These are phyloP conservation scores for Conchocele bisecta DNA, from an alignment of 2,888 invertebrate species.

Conservation along the genomic window DNA sequence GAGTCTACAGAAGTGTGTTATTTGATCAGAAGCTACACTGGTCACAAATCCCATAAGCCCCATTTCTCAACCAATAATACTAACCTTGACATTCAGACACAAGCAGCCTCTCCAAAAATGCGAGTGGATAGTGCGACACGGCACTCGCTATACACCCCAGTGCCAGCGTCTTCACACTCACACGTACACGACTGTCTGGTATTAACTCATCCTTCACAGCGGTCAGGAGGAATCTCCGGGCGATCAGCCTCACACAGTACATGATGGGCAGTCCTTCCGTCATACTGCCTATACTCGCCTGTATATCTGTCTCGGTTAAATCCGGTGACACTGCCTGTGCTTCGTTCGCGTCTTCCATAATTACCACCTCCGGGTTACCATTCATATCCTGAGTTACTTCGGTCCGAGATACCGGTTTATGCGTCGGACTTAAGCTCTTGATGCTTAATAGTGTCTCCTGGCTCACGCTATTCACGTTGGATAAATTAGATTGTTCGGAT, in stretches of 20 bases:
- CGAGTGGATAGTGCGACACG: constrained; percentile 89
- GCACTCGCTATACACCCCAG: constrained; percentile 91
- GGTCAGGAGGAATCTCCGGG: constrained; percentile 89
- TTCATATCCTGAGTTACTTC: constrained; percentile 74
- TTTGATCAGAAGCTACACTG: too few relatives aligned
- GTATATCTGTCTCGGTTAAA: constrained; percentile 39
- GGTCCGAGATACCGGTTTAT: constrained; percentile 42
- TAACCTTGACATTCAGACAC: constrained; percentile 9
- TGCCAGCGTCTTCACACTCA: constrained; percentile 95
- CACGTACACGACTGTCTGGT: constrained; percentile 90
- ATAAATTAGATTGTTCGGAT: constrained; percentile 74
- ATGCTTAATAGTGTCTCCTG: constrained; percentile 77
- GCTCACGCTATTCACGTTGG: constrained; percentile 74
- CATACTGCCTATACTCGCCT: constrained; percentile 84
- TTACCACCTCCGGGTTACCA: constrained; percentile 70
- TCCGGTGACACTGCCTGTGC: constrained; percentile 20
- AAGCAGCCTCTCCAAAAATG: constrained; percentile 86
- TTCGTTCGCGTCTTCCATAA: constrained; percentile 27
- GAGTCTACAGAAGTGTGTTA: too few relatives aligned
- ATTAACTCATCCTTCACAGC: constrained; percentile 85
- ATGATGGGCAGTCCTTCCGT: constrained; percentile 88
- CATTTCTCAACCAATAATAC: too few relatives aligned
- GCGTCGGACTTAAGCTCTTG: constrained; percentile 73
- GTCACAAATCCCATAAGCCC: too few relatives aligned
- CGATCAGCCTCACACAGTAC: constrained; percentile 89